Base-by-base conservation (phyloP, 2,888 invertebrate genomes). In the Podabrus alpinus region DNA sequence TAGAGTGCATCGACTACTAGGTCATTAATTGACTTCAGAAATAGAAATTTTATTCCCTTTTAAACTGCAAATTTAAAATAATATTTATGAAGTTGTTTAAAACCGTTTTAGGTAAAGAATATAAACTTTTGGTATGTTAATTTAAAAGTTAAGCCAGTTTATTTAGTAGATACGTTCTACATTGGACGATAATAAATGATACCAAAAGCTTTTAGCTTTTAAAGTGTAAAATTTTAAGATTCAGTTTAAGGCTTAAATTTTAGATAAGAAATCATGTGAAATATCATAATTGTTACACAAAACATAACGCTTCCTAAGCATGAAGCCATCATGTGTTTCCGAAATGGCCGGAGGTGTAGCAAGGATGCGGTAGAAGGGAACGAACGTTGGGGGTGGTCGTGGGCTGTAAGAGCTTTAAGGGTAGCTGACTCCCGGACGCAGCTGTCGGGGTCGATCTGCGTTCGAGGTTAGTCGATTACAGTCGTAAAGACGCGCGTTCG, bases 401-500 rank as follows among this genome's bases (percentile, higher is more conserved):
- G 73, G 72, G 67, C 60, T 68, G 72, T 60, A 59, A 71, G 73
- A 70, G 73, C 66, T 72, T 71, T 68, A 73, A 69, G 77, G 76
- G 76, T 76, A 74, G 76, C 76, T 77, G 72, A 77, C 78, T 75
- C 77, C 79, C 78, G 79, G 79, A 79, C 79, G 77, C 75, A 79
- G 79, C 79, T 79, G 79, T 69, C 74, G 78, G 78, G 79, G 79
- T 79, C 79, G 79, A 79, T 79, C 78, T 75, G 74, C 19, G 73
- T 15, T 45, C 79, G 79, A 79, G 70, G 16, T 29, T 70, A 13
- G 75, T 75, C 79, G 79, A 79, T 66, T 71, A 29, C 19, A 70
- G 24, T 78, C 75, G 78, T 66, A 61, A 72, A 78, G 77, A 77
- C 78, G 78, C 75, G 78, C 79, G 72, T 73, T 69, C 76, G 76